Base-by-base conservation (phyloP, 2,113 vertebrate genomes). In the Chlorodrepanis virens region DNA sequence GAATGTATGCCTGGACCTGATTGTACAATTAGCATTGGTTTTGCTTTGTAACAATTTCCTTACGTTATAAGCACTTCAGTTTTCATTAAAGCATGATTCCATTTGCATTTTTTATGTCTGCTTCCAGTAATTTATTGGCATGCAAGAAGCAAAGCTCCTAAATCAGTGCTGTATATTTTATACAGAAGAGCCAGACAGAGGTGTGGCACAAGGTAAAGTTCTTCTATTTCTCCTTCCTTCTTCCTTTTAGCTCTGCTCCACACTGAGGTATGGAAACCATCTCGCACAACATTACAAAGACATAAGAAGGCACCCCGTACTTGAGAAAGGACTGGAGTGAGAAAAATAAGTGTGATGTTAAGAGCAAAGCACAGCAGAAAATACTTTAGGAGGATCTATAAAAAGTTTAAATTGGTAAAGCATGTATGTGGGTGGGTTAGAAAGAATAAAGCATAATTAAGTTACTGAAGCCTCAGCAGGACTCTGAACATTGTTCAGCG, bases 361-460 rank as follows among this genome's bases (percentile, higher is more conserved):
- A 86, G 59, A 95, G 79, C 60, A 86, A 65, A 93, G 70, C 29
- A 69, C 40, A 92, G 54, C 70, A 91, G 75, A 93, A 89, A 61
- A 83, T 50, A 69, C 71, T 96, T 95, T 84, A 83, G 69, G 27
- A 90, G 47, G 71, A 74, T 77, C 90, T 95, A 80, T 88, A 83
- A 91, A 96, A 95, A 74, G 82, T 94, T 95, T 90, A 94, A 96
- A 96, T 94, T 96, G 47, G 75, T 94, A 93, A 94, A 95, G 89
- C 67, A 91, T 95, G 89, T 92, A 71, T 71, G 78, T 89, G 95
- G 82, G 82, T 70, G 82, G 79, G 33, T 88, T 74, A 88, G 92
- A 94, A 91, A 91, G 93, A 95, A 95, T 86, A 86, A 95, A 93
- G 71, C 5, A 3, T 88, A 89, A 95, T 64, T 87, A 67, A 80